Evolutionary conservation across 2,888 invertebrate species (phyloP), one percentile per base, ranked within the genome.

Genomic region (Mesochorus sp.): DNA sequence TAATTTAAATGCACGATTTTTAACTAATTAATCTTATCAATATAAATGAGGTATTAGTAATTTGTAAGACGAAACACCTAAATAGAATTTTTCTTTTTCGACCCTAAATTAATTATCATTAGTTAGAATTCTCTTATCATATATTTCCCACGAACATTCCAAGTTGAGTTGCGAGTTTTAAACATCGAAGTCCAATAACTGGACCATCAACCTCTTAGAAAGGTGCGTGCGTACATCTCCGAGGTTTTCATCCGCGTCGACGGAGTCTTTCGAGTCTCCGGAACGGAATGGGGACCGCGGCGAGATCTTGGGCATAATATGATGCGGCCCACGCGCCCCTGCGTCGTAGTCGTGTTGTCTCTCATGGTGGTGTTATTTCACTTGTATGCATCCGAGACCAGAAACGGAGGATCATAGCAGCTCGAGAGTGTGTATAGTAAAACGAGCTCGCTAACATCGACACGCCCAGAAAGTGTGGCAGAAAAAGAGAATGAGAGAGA

Each of bases 291-390:
- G 28, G 72, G 61, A 72, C 19, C 62, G 57, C 57, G 39, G 74
- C 83, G 71, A 82, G 85, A 85, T 86, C 84, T 70, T 51, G 74
- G 82, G 86, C 85, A 87, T 87, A 88, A 87, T 87, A 83, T 84
- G 81, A 74, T 80, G 80, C 87, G 44, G 77, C 88, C 88, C 87
- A 88, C 88, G 88, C 88, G 77, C 80, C 74, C 64, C 70, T 31
- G 61, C 47, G 24, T 44, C 53, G 66, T 67, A 44, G 44, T 67
- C 57, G 61, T 49, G 49, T 71, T 21, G 70, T 61, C 70, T 59
- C 47, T 37, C 21, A 21, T 39, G 34, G 39, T 70, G 24, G 51
- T 61, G 68, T 64, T 74, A 74, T 64, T 78, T 78, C 78, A 74
- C 70, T 74, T 57, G 68, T 74, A 64, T 28, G 67, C 62, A 49